These are phyloP conservation scores for Dromius quadrimaculatus DNA, from an alignment of 2,888 invertebrate genomes.

Conservation along the genomic window DNA sequence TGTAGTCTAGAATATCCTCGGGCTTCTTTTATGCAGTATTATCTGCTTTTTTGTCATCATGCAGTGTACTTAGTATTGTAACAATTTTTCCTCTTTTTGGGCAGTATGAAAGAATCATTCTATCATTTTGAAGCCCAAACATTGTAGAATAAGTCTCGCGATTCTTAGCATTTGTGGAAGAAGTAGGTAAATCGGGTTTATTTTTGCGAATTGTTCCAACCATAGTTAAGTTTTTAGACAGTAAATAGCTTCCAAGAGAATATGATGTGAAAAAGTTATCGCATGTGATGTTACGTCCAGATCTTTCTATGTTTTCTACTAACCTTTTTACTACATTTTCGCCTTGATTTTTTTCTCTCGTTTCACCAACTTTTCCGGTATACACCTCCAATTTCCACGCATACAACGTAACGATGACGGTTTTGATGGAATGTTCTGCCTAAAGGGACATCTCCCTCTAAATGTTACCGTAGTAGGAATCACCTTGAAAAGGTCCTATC, in stretches of 20 bases:
- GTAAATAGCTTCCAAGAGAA: neutral
- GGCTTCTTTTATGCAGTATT: neutral
- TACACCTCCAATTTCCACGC: conserved; percentile 6
- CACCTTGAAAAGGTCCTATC: too few species aligned
- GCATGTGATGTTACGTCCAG: neutral
- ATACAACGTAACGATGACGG: neutral
- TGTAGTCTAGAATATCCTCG: too few species aligned
- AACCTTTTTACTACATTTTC: neutral
- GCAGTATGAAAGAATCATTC: neutral
- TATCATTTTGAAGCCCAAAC: neutral
- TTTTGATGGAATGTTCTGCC: conserved; percentile 38
- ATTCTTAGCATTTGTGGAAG: neutral
- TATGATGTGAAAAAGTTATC: conserved; percentile 1
- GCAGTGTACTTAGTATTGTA: neutral
- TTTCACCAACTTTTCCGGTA: neutral
- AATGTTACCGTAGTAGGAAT: too few species aligned
- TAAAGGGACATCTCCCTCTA: conserved; percentile 48
- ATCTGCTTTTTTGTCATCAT: neutral
- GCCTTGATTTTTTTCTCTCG: neutral
- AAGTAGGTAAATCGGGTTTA: neutral
- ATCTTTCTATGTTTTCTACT: neutral
- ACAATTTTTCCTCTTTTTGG: neutral
- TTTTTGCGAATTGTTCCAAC: conserved; percentile 12
- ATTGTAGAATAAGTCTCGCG: neutral
- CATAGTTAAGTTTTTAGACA: neutral